Evolutionary conservation across 2,113 vertebrate species (phyloP), one percentile per base, ranked within the genome.

Genomic region (Limanda limanda): DNA sequence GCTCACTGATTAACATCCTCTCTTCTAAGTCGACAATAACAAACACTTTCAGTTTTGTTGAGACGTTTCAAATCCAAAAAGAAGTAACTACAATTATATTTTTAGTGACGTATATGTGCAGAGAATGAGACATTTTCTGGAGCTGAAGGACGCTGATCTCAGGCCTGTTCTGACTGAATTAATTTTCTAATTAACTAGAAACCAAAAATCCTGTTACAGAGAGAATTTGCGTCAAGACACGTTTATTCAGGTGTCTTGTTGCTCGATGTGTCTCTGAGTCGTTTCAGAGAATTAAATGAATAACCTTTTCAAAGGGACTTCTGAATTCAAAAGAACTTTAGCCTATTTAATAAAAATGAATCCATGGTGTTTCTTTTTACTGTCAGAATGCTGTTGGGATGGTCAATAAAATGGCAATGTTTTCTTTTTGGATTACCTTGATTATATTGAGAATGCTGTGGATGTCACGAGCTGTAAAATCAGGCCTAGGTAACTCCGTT

Each of bases 111-210:
- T 52, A 12, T 0, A 1, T 42, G 25, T 24, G 57, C 24, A 57
- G 55, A 51, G 42, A 11, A 31, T 42, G 27, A 31, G 25, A 35
- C 40, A 54, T 45, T 61, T 54, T 58, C 66, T 77, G 54, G n/a
- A 58, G 72, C 78, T 74, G 59, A 63, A 68, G 64, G 74, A 20
- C 67, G 82, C 75, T 76, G 72, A 89, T 79, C 87, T 48, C 58
- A 8, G 87, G 87, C 69, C 75, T 37, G 47, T 83, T 86, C 68
- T 84, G 71, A 85, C 63, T 86, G 48, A 88, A 81, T 86, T 85
- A 66, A 71, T 82, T 83, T 84, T 86, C 74, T 81, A 79, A 92
- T 88, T 87, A 89, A 84, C 58, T 67, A 64, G 27, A 76, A 84
- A 73, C n/a, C 60, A 48, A 48, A 17, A 48, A 48, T 18, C 13